Percentiles rank a stretch among this genome's conserved stretches.
Conservation (phyloP, 2,888 invertebrate species). For the Parnassius orleans region DNA sequence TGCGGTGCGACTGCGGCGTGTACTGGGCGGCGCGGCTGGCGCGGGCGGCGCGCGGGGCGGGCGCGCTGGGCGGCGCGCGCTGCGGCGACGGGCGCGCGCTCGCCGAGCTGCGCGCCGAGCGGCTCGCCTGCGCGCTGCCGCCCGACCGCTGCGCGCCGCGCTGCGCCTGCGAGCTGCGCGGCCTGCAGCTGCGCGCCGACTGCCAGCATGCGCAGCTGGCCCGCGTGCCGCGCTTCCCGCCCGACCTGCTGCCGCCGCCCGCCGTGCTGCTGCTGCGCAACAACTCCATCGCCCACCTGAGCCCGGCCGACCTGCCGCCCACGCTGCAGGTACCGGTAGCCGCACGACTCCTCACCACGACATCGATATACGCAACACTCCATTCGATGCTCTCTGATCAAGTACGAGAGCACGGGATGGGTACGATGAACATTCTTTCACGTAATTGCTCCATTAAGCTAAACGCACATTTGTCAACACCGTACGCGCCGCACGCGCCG, state of each 20-base stretch:
- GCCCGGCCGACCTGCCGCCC: conserved; percentile 23
- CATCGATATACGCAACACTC: too few species aligned
- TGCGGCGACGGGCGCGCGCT: conserved; percentile 26
- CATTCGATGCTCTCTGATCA: too few species aligned
- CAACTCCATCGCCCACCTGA: conserved; percentile 30
- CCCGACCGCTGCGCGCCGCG: conserved; percentile 19
- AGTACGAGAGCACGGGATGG: too few species aligned
- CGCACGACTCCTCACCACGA: too few species aligned
- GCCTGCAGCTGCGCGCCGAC: conserved; percentile 24
- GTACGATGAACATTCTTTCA: too few species aligned
- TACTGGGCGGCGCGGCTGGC: conserved; percentile 39
- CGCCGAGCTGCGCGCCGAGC: conserved; percentile 22
- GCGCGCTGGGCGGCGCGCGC: conserved; percentile 24
- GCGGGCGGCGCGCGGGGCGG: conserved; percentile 27
- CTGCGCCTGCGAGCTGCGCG: conserved; percentile 26
- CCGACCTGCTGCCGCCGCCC: conserved; percentile 27
- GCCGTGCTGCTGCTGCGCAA: conserved; percentile 27
- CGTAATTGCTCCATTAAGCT: too few species aligned
- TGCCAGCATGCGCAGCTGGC: conserved; percentile 30
- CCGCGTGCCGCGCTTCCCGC: conserved; percentile 24
- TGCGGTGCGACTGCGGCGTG: conserved; percentile 39
- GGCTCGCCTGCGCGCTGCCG: conserved; percentile 16
- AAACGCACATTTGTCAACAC: too few species aligned
- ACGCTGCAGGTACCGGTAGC: conserved; percentile 16
- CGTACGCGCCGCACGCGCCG: too few species aligned